Conservation (phyloP, 2,113 vertebrate species). For the Laterallus jamaicensis region DNA sequence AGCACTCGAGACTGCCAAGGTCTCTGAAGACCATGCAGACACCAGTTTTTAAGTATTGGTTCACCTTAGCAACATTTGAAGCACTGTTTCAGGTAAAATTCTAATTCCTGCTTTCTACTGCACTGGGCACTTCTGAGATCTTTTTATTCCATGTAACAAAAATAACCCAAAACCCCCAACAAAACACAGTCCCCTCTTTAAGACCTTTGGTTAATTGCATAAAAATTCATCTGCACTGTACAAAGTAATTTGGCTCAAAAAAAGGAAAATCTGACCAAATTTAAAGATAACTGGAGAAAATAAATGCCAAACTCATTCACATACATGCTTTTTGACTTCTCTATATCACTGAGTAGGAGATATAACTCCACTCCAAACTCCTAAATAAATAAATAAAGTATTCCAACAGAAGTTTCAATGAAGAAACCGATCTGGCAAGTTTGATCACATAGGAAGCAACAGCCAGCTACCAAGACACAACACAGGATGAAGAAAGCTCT, state of each 20-base stretch:
- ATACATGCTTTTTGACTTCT: neutral
- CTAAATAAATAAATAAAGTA: neutral
- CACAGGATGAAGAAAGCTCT: neutral
- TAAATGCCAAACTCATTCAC: neutral
- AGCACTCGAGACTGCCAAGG: neutral
- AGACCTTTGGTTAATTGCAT: neutral
- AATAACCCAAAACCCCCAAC: neutral
- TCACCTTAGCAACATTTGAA: neutral
- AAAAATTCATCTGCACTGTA: neutral
- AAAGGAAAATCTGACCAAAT: neutral
- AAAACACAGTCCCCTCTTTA: neutral
- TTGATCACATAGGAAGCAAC: neutral
- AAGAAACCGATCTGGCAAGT: neutral
- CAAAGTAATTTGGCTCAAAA: neutral
- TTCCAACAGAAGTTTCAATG: neutral
- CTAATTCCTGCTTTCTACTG: neutral
- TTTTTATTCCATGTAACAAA: neutral
- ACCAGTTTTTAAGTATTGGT: neutral
- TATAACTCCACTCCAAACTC: neutral
- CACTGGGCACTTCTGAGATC: neutral
- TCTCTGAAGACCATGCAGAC: neutral
- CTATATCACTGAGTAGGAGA: neutral
- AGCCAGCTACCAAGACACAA: neutral
- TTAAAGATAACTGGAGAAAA: neutral
- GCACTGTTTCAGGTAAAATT: neutral